Base-by-base conservation (phyloP, 2,888 invertebrate genomes). In the Malthinus flaveolus region DNA sequence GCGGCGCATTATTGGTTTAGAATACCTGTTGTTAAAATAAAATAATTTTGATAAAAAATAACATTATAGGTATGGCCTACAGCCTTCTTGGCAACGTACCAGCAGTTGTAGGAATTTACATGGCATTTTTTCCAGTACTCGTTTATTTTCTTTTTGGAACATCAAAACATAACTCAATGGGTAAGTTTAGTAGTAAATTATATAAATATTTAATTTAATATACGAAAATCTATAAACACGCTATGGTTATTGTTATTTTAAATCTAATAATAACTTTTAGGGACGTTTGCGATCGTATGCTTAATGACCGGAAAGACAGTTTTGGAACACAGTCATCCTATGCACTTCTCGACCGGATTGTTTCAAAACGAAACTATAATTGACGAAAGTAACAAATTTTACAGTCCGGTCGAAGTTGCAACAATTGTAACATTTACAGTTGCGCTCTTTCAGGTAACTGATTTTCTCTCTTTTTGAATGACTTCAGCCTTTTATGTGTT, bases 301-400 rank as follows among this genome's bases (percentile, higher is more conserved):
- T 83, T 97, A 59, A 95, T 97, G 95, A 87, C 92, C 4, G 94
- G 94, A 49, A 91, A 91, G 81, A 87, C 89, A 7, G 89, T 91
- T 9, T 71, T 82, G 49, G 72, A 71, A 59, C 67, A 77, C 48
- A 75, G 74, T 56, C 69, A 77, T 59, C 73, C 72, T n/a, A 57
- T 65, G 1, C 71, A 68, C 59, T 71, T 75, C 31, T 48, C 56
- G 1, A 63, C 64, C 36, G 57, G 56, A 32, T 10, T 32, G n/a
- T 36, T 48, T 37, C 48, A 50, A 11, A 68, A 65, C 42, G 44
- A 37, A 7, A 65, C 66, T 7, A 44, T 51, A n/a, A 7, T 32
- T 8, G 49, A 35, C 11, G 51, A 39, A 9, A 45, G 39, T 3
- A 47, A 34, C 31, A 50, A 32, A 46, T 12, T 32, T 31, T 79